A percentile compares a stretch with the other conserved stretches of the same genome.
These are phyloP conservation scores for Propithecus coquereli DNA, from an alignment of 2,113 vertebrate species.

Conservation along the genomic window DNA sequence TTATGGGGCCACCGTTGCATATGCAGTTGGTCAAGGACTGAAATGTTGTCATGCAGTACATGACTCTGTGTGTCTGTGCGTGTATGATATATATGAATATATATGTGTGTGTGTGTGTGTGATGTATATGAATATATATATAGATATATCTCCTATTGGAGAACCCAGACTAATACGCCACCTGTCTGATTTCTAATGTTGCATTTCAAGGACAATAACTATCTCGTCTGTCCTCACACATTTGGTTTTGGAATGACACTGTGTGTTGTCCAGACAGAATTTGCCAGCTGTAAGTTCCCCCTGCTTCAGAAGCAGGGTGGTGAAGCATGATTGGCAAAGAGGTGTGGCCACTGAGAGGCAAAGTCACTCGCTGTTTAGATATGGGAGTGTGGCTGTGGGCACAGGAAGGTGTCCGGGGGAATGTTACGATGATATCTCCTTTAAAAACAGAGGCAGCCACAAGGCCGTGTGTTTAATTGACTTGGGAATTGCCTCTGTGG, in stretches of 20 bases:
- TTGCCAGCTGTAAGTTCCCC: not conserved
- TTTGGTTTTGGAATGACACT: not conserved
- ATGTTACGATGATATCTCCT: not conserved
- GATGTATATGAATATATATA: not conserved
- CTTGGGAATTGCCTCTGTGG: not conserved
- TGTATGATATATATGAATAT: not conserved
- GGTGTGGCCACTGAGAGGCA: not conserved
- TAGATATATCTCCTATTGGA: not conserved
- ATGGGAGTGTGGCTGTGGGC: rapidly evolving
- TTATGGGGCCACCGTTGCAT: not conserved
- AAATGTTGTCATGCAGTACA: not conserved
- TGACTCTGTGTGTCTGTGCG: not conserved
- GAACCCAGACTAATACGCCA: not conserved
- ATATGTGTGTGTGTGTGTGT: not conserved
- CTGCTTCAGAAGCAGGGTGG: not conserved
- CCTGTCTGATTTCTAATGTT: not conserved
- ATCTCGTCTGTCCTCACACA: not conserved
- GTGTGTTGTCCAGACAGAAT: not conserved
- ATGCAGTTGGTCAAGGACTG: not conserved
- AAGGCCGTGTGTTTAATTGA: not conserved
- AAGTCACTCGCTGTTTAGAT: not conserved
- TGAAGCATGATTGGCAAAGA: not conserved
- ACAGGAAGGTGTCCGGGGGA: no score
- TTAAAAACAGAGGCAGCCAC: not conserved
- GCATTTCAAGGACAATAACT: not conserved